Evolutionary conservation across 2,797 vertebrate genomes (phyloP), one percentile per base, ranked within the genome.

Genomic region (Gallirallus australis): DNA sequence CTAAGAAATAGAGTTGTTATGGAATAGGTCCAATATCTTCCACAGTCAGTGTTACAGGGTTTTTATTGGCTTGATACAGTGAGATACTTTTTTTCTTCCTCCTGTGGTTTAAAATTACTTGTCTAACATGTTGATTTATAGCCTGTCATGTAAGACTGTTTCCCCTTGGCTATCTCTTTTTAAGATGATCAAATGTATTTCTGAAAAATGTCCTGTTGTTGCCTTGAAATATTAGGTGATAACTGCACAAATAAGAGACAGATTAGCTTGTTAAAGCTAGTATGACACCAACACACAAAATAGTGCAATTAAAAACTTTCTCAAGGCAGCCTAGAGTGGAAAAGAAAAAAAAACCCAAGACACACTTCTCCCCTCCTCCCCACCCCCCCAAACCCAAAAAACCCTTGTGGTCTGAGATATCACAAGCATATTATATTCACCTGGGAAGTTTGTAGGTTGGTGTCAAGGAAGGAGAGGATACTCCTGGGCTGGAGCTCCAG

Each of bases 71-170:
- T 93, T 80, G 71, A 64, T 92, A 69, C 12, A 84, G 65, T 69
- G 63, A 73, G 69, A 18, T 28, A 27, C 60, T 84, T 69, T 81
- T 88, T 82, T 72, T 27, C 60, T 57, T 87, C 65, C 80, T 94
- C 80, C 50, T 66, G 80, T 86, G 92, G 93, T 97, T 94, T 96
- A 90, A 95, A 94, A 90, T 94, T 82, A 82, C 96, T 85, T 27
- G 3, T 90, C 93, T 94, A 90, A 82, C 69, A 30, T 76, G 73
- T 83, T 93, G 82, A 95, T 94, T 96, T 95, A 86, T 87, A 91
- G 40, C 60, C 90, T 88, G 81, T 93, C 90, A 40, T 90, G 88
- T 94, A 96, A 84, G 86, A 82, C 69, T 90, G 24, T 80, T 86
- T 95, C 76, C 92, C 77, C 65, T 79, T 94, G 84, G 91, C 86